Conservation (phyloP, 2,113 vertebrate genomes). For the Steatornis caripensis region DNA sequence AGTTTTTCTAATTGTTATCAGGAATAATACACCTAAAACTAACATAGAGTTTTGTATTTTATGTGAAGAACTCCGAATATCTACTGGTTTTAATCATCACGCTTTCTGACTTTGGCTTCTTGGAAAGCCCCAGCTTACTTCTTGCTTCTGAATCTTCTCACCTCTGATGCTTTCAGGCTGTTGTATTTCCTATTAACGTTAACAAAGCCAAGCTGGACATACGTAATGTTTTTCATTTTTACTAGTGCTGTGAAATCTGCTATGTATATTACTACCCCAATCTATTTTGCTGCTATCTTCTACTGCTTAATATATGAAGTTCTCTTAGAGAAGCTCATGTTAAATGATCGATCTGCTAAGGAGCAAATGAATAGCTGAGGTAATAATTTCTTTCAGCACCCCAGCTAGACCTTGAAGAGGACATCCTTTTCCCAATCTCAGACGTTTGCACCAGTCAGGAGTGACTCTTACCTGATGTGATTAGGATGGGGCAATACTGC, state of each 20-base stretch:
- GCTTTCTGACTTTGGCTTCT: neutral
- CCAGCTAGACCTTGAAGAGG: neutral
- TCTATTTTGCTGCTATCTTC: neutral
- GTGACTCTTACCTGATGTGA: neutral
- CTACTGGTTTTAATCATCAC: neutral
- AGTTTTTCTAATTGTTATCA: neutral
- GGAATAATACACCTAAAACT: neutral
- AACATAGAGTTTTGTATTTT: neutral
- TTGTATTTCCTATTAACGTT: neutral
- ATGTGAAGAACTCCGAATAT: neutral
- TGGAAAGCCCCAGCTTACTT: constrained; percentile 20
- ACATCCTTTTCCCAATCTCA: neutral
- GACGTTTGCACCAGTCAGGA: neutral
- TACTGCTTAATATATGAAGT: neutral
- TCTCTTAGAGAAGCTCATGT: neutral
- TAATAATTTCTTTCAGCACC: neutral
- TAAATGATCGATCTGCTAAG: neutral
- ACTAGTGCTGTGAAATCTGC: neutral
- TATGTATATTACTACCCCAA: neutral
- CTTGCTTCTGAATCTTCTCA: neutral
- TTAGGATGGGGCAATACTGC: neutral
- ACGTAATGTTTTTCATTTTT: neutral
- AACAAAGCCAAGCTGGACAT: neutral
- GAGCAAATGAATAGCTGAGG: neutral
- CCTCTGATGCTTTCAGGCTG: neutral